These are phyloP conservation scores for Mobula hypostoma DNA, from an alignment of 2,113 vertebrate genomes.

Conservation along the genomic window DNA sequence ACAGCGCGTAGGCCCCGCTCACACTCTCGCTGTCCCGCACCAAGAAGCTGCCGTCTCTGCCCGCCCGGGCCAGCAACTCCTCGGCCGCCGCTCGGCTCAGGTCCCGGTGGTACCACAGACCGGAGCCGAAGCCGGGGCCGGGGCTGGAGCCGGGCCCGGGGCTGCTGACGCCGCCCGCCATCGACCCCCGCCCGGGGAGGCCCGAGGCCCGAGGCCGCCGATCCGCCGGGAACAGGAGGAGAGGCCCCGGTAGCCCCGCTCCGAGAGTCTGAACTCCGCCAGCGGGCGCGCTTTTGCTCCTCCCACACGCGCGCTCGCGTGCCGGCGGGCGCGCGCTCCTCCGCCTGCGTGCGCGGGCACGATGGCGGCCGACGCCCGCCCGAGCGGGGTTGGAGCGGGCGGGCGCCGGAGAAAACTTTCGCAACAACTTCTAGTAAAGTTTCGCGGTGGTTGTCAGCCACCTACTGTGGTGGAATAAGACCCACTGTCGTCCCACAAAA, in stretches of 20 bases:
- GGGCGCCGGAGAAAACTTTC: no score
- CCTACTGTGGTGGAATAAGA: no score
- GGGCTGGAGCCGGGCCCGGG: constrained; percentile 39
- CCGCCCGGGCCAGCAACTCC: constrained; percentile 79
- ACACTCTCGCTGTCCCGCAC: constrained; percentile 92
- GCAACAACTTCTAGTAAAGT: no score
- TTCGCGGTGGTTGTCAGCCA: no score
- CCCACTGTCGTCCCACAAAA: no score
- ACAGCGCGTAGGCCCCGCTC: constrained; percentile 79
- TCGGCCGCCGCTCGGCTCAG: constrained; percentile 86
- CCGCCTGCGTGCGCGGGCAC: background rate
- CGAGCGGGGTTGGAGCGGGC: background rate
- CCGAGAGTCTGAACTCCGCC: background rate
- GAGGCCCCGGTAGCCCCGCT: background rate
- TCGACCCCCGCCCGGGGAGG: constrained; percentile 25
- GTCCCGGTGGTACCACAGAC: constrained; percentile 85
- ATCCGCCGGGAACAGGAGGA: no score
- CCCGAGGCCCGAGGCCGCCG: constrained; percentile 49
- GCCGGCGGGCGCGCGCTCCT: background rate
- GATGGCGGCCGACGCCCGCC: background rate
- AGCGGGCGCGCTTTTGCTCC: no score
- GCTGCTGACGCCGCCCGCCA: constrained; percentile 42
- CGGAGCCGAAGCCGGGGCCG: constrained; percentile 52
- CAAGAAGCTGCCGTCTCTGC: constrained; percentile 86
- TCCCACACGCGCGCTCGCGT: background rate